These are phyloP conservation scores for Stichodactyla helianthus DNA, from an alignment of 64 coral and sea anemone genomes.

Conservation along the genomic window DNA sequence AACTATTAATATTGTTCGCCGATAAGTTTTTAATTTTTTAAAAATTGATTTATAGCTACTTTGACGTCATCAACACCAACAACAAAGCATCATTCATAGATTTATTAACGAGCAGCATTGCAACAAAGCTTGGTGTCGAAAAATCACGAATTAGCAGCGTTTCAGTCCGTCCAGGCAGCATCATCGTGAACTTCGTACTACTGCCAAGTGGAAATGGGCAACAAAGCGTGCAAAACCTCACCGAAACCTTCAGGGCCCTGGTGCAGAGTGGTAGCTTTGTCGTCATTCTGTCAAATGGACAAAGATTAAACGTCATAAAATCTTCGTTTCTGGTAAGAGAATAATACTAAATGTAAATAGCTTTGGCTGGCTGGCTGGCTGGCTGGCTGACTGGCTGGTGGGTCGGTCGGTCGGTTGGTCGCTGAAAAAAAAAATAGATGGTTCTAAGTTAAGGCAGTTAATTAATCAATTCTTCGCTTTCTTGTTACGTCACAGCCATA, in stretches of 20 bases:
- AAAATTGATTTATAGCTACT: slow-evolving; percentile 27
- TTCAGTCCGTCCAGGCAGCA: slow-evolving; percentile 48
- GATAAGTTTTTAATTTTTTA: neutral
- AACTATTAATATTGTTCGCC: too few species aligned
- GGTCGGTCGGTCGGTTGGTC: neutral
- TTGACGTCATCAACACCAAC: neutral
- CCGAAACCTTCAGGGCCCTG: neutral
- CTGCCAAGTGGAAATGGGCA: slow-evolving; percentile 20
- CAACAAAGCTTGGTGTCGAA: slow-evolving; percentile 8
- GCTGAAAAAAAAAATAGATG: too few species aligned
- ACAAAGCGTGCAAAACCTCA: neutral
- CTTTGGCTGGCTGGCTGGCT: too few species aligned
- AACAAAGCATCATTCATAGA: slow-evolving; percentile 21
- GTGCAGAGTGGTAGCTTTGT: neutral
- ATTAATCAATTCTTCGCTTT: too few species aligned
- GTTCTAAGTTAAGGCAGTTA: too few species aligned
- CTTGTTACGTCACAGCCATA: too few species aligned
- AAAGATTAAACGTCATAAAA: neutral
- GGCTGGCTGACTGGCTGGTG: neutral
- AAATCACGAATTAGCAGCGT: slow-evolving; percentile 32
- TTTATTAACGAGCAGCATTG: neutral
- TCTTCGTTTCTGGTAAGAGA: neutral
- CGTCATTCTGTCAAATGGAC: neutral
- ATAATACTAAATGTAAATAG: neutral
- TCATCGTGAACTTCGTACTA: slow-evolving; percentile 54